Evolutionary conservation across 2,797 vertebrate genomes (phyloP).

Genomic region (Bovichtus variegatus): DNA sequence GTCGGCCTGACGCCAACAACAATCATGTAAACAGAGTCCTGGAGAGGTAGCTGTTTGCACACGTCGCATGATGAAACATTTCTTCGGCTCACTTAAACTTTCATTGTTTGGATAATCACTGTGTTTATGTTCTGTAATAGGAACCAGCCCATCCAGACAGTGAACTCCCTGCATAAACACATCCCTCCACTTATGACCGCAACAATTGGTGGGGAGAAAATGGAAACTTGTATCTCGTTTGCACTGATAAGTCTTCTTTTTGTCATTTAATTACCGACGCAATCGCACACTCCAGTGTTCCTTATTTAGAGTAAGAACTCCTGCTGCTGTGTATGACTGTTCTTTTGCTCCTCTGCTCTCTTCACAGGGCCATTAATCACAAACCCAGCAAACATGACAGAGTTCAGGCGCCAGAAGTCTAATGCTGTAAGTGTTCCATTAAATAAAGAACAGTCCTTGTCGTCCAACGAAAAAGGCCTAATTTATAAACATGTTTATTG

Average conservation of each 20-base stretch:
- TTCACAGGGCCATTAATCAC: conserved; percentile 38
- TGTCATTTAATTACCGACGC: not conserved
- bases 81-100: not conserved
- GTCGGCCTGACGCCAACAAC: conserved; percentile 53
- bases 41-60: conserved; percentile 55
- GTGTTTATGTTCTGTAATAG: conserved; percentile 45
- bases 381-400: not conserved
- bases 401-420: conserved; percentile 41
- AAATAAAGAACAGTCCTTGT: not conserved
- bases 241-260: not conserved
- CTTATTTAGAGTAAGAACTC: not conserved
- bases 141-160: conserved; percentile 6
- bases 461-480: not conserved
- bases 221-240: not conserved
- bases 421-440: conserved; percentile 60
- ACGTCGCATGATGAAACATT: not conserved
- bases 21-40: conserved; percentile 20
- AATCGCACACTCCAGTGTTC: not conserved
- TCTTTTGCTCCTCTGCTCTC: conserved; percentile 6
- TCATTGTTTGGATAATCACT: not conserved
- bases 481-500: not conserved
- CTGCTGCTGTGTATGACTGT: not conserved
- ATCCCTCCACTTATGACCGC: not conserved
- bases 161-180: conserved; percentile 18
- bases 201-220: conserved; percentile 46